These are phyloP conservation scores for Ctenodactylus gundi DNA, from an alignment of 2,113 vertebrate species.

Conservation along the genomic window DNA sequence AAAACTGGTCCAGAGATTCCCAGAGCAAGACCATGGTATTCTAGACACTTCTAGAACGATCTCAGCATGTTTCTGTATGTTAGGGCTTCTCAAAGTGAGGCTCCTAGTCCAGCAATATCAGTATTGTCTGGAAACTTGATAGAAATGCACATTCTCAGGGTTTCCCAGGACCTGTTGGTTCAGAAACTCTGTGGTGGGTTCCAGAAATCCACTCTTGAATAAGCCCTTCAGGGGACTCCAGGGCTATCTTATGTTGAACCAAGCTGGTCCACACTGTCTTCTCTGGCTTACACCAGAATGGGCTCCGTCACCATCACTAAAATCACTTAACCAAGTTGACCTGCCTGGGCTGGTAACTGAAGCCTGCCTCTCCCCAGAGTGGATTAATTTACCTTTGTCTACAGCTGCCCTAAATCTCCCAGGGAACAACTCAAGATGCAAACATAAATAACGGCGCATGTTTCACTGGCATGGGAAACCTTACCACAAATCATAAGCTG, in stretches of 20 bases:
- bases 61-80: neutral
- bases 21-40: neutral
- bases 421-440: slow-evolving; percentile 40
- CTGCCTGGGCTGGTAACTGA: neutral
- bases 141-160: neutral
- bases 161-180: neutral
- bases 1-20: neutral
- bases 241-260: neutral
- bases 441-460: slow-evolving; percentile 46
- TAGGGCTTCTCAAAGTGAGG: neutral
- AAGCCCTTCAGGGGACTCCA: too few relatives aligned
- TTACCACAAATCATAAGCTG: slow-evolving; percentile 14
- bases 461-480: neutral
- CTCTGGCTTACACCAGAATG: neutral
- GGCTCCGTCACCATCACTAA: neutral
- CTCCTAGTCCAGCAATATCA: neutral
- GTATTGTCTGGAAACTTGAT: neutral
- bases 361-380: neutral
- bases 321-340: neutral
- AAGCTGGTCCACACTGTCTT: neutral
- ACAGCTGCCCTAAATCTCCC: slow-evolving; percentile 59
- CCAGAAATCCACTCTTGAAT: neutral
- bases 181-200: neutral
- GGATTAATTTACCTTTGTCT: neutral
- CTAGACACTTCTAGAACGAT: neutral